Conservation (phyloP, 1,140 invertebrate genomes). For the Drosophila chauvacae region DNA sequence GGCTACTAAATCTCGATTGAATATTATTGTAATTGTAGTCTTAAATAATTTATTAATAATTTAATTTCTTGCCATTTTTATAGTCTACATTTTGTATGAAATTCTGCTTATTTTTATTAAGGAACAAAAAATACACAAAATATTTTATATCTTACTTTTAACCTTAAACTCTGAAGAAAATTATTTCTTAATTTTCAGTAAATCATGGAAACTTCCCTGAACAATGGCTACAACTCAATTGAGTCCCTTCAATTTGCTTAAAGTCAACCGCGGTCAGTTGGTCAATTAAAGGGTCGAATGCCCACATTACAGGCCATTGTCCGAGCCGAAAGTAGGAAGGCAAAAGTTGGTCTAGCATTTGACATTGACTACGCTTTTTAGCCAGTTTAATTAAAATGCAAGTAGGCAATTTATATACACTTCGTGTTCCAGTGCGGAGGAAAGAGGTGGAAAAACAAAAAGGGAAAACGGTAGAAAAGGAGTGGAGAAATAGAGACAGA, state of each 20-base stretch:
- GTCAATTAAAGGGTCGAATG: slow-evolving; percentile 78
- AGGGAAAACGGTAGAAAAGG: slow-evolving; percentile 2
- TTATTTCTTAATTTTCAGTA: not conserved
- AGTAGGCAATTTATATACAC: slow-evolving; percentile 83
- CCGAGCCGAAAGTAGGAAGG: slow-evolving; percentile 13
- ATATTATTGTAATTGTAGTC: no score
- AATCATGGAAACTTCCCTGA: not conserved
- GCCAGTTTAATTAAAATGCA: slow-evolving; percentile 82
- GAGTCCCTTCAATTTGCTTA: slow-evolving; percentile 65
- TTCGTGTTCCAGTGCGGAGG: slow-evolving; percentile 54
- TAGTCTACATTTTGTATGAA: not conserved
- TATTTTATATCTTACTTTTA: no score
- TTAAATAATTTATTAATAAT: no score
- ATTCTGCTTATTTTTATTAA: not conserved
- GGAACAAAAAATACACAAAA: no score
- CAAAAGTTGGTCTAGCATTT: slow-evolving; percentile 62
- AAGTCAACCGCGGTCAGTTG: slow-evolving; percentile 74
- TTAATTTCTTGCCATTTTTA: no score
- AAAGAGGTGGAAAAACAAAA: slow-evolving; percentile 16
- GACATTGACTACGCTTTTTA: slow-evolving; percentile 77
- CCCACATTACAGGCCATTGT: slow-evolving; percentile 71
- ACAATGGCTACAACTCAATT: slow-evolving; percentile 13
- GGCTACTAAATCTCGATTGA: not conserved
- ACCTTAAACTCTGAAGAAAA: not conserved
- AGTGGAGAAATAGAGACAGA: slow-evolving; percentile 4